Evolutionary conservation across 2,797 vertebrate genomes (phyloP).

Genomic region (Poecilia picta): DNA sequence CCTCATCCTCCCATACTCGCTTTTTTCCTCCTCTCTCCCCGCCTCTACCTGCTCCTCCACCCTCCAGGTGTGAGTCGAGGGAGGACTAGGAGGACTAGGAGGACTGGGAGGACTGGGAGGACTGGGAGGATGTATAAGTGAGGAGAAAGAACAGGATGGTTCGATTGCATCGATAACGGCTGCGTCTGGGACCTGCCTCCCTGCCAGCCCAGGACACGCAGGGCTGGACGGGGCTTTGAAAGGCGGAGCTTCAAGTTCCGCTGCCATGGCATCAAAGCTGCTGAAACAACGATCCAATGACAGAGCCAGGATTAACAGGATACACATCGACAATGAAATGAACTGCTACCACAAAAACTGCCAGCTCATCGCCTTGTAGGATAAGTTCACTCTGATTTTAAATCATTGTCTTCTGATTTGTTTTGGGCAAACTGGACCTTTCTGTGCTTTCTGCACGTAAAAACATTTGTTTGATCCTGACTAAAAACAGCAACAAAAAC

Average conservation of each 20-base stretch:
- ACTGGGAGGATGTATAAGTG: conserved; percentile 38
- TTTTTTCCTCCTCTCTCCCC: conserved; percentile 41
- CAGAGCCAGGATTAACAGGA: conserved; percentile 55
- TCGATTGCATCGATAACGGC: conserved; percentile 41
- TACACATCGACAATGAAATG: conserved; percentile 21
- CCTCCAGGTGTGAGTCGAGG: conserved; percentile 31
- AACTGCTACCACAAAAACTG: conserved; percentile 18
- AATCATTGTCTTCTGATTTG: not conserved
- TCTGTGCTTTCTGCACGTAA: not conserved
- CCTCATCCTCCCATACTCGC: conserved; percentile 29
- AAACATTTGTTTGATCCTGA: not conserved
- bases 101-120: too few species aligned
- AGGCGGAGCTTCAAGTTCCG: conserved; percentile 53
- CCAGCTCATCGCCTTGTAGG: conserved; percentile 13
- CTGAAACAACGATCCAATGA: conserved; percentile 69
- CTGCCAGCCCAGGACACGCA: conserved; percentile 42
- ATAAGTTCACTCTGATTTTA: conserved; percentile 16
- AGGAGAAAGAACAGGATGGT: conserved; percentile 30
- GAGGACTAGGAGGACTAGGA: too few species aligned
- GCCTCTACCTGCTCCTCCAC: conserved; percentile 20
- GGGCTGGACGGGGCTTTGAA: conserved; percentile 47
- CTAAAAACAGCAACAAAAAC: not conserved
- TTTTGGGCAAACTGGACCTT: not conserved
- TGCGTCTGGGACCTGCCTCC: conserved; percentile 33
- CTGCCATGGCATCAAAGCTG: conserved; percentile 58